Conservation (phyloP, 2,888 invertebrate genomes). For the Callyntrura sp. region DNA sequence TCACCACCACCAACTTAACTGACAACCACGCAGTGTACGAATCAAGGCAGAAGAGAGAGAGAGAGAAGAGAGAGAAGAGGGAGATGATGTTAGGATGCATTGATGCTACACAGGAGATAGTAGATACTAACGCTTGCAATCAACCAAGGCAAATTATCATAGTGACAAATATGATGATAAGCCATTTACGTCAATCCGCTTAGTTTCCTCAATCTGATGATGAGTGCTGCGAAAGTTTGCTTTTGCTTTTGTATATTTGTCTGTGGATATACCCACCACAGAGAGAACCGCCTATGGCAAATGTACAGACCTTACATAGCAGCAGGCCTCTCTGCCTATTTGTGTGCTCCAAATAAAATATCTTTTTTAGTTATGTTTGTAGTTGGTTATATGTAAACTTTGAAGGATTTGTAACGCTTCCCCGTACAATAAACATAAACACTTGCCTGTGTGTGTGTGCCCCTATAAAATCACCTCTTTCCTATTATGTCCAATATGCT, state of each 20-base stretch:
- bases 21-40: not conserved
- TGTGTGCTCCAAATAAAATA: conserved; percentile 26
- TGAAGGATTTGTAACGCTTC: not conserved
- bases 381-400: not conserved
- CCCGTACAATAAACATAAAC: too few species aligned
- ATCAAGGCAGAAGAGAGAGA: not conserved
- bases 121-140: conserved; percentile 57
- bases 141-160: conserved; percentile 73
- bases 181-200: conserved; percentile 78
- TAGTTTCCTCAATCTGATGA: conserved; percentile 76
- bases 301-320: not conserved
- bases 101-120: too few species aligned
- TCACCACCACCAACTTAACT: not conserved
- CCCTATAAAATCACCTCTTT: not conserved
- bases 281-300: not conserved
- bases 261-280: not conserved
- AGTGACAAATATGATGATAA: conserved; percentile 78
- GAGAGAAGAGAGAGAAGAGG: too few species aligned
- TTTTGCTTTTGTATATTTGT: not conserved
- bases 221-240: conserved; percentile 45
- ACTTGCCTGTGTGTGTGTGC: not conserved
- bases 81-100: too few species aligned
- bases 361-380: not conserved
- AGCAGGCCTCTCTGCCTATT: not conserved
- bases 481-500: conserved; percentile 37